Percentiles rank a stretch among this genome's conserved stretches.
Conservation (phyloP, 2,888 invertebrate genomes). For the Cheilosia pagana region DNA sequence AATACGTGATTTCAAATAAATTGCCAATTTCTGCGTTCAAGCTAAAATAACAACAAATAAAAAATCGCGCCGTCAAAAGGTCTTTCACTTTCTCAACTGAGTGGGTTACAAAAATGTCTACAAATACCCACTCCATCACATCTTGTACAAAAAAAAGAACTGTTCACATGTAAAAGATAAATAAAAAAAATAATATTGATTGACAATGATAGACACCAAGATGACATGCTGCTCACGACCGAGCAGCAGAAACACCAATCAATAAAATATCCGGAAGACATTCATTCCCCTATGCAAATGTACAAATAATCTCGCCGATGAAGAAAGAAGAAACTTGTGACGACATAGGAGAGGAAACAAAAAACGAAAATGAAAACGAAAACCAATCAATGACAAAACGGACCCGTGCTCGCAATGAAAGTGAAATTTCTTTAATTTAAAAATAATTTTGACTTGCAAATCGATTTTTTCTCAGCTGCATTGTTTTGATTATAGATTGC, state of each 20-base stretch:
- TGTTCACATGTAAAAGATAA: slow-evolving; percentile 11
- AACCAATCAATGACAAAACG: slow-evolving; percentile 13
- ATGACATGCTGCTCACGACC: slow-evolving; percentile 45
- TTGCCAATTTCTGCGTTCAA: slow-evolving; percentile 24
- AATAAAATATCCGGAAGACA: slow-evolving; percentile 42
- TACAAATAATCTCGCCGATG: slow-evolving; percentile 21
- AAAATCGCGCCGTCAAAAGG: slow-evolving; percentile 7
- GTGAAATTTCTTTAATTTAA: slow-evolving; percentile 28
- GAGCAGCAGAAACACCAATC: slow-evolving; percentile 24
- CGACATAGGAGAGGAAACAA: too few relatives aligned
- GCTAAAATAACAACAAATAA: not conserved
- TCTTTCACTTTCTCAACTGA: slow-evolving; percentile 39
- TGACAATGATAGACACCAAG: slow-evolving; percentile 39
- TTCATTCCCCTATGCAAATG: slow-evolving; percentile 59
- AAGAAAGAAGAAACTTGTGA: not conserved
- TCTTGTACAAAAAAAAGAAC: not conserved
- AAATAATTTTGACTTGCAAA: not conserved
- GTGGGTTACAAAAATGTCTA: slow-evolving; percentile 3
- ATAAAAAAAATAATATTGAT: slow-evolving; percentile 20
- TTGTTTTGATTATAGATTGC: slow-evolving; percentile 7
- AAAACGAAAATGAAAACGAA: too few relatives aligned
- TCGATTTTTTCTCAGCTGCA: slow-evolving; percentile 28
- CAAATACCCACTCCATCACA: not conserved
- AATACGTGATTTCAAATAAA: slow-evolving; percentile 48
- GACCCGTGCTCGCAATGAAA: slow-evolving; percentile 22